Evolutionary conservation across 2,797 vertebrate genomes (phyloP).

Genomic region (Tangara arthus): DNA sequence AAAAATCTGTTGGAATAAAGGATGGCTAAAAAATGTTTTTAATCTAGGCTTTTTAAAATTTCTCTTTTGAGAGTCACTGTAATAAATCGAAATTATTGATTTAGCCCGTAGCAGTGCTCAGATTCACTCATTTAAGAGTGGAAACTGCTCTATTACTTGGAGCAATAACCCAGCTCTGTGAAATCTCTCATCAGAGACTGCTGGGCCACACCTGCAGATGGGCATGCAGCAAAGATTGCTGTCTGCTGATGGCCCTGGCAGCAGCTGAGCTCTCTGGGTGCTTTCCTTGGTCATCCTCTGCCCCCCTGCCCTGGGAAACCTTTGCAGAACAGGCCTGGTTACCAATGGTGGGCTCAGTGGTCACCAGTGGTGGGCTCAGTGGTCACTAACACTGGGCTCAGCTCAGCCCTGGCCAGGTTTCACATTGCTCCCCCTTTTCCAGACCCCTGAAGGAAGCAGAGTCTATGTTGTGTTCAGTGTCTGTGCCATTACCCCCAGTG

Average conservation of each 20-base stretch:
- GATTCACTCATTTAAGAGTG: background rate
- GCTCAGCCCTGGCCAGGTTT: background rate
- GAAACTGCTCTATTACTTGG: conserved; percentile 22
- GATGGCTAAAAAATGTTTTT: conserved; percentile 56
- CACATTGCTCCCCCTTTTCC: background rate
- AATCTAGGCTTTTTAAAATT: conserved; percentile 53
- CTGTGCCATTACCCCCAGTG: background rate
- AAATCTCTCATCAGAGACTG: conserved; percentile 23
- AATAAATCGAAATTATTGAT: conserved; percentile 64
- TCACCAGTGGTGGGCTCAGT: background rate
- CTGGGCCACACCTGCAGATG: background rate
- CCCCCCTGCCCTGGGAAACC: background rate
- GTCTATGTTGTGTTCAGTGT: background rate
- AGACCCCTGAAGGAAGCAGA: background rate
- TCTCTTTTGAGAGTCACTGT: conserved; percentile 53
- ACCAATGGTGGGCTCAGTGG: background rate
- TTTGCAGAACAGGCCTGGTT: background rate
- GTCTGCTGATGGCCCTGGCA: background rate
- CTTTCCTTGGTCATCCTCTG: background rate
- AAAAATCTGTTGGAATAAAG: conserved; percentile 60
- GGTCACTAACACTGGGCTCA: background rate
- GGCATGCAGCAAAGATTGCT: background rate
- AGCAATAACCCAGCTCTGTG: background rate
- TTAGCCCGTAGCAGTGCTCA: background rate
- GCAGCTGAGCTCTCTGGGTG: background rate